Evolutionary conservation across 2,113 vertebrate species (phyloP).

Genomic region (Ceyx margarethae): DNA sequence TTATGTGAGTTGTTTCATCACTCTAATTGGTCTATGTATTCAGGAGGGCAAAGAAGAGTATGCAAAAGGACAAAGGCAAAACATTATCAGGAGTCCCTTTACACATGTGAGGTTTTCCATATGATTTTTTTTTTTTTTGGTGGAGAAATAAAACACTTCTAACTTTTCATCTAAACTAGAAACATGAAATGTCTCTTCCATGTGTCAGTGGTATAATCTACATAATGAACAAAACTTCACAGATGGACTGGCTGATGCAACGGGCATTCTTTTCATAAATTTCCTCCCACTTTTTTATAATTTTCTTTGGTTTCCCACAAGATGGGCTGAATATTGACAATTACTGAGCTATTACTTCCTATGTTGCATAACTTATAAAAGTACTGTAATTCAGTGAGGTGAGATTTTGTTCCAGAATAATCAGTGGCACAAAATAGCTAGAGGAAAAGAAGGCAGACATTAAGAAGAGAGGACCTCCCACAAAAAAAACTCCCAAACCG

Average conservation of each 20-base stretch:
- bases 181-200: background rate
- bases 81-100: background rate
- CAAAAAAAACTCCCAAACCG: background rate
- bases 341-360: slow-evolving; percentile 22
- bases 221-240: background rate
- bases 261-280: background rate
- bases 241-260: slow-evolving; percentile 35
- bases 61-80: slow-evolving; percentile 3
- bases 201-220: slow-evolving; percentile 11
- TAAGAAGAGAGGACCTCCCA: background rate
- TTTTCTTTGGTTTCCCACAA: slow-evolving; percentile 11
- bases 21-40: slow-evolving; percentile 6
- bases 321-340: slow-evolving; percentile 7
- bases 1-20: slow-evolving; percentile 15
- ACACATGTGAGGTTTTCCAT: background rate
- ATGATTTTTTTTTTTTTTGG: background rate
- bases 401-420: slow-evolving; percentile 47
- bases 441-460: background rate
- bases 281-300: background rate
- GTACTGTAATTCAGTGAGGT: slow-evolving; percentile 8
- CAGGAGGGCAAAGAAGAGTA: background rate
- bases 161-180: background rate
- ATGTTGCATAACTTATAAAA: slow-evolving; percentile 27
- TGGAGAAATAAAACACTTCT: background rate
- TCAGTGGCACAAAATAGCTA: slow-evolving; percentile 30